Base-by-base conservation (phyloP, 2,113 vertebrate species). In the Maccullochella peelii region DNA sequence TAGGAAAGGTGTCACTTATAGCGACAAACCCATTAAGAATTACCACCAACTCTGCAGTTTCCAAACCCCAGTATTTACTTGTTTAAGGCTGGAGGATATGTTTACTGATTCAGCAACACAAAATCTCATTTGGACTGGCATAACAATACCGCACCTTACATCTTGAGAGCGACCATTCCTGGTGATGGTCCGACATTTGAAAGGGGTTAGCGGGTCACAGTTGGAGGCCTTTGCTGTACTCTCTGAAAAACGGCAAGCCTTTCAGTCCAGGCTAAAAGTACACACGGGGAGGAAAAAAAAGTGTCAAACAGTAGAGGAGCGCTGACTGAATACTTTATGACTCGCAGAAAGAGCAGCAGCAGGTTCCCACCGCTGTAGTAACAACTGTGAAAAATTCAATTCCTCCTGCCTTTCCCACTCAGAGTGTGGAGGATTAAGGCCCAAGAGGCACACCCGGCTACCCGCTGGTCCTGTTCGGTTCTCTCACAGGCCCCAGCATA, bases 321-420 rank as follows among this genome's bases (percentile, higher is more conserved):
- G 52, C 68, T 6, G 80, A 54, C 75, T 86, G 82, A 83, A 92
- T 93, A 89, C 77, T 89, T 92, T 86, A 88, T 75, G 87, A 84
- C 61, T 79, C 8, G 8, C 57, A 87, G 88, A 87, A 91, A 85
- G 84, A 85, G 74, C 85, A 92, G 70, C 90, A 91, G 94, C 91
- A 91, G 93, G 91, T 92, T 91, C 79, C 91, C 91, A 91, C 77
- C 62, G 36, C 84, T 87, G 81, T 49, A 75, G 82, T 90, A 92
- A 95, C 92, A 91, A 93, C 91, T 94, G 92, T 94, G 93, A 93
- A 94, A 91, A 93, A 91, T 79, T 82, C 73, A 74, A 95, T 94
- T 88, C 87, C 89, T 80, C 84, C 87, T 80, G 88, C 75, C 80
- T 85, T 73, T 62, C 88, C 92, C 95, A 76, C 88, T 90, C 83